Base-by-base conservation (phyloP, 2,888 invertebrate species). In the Helicoverpa assulta region DNA sequence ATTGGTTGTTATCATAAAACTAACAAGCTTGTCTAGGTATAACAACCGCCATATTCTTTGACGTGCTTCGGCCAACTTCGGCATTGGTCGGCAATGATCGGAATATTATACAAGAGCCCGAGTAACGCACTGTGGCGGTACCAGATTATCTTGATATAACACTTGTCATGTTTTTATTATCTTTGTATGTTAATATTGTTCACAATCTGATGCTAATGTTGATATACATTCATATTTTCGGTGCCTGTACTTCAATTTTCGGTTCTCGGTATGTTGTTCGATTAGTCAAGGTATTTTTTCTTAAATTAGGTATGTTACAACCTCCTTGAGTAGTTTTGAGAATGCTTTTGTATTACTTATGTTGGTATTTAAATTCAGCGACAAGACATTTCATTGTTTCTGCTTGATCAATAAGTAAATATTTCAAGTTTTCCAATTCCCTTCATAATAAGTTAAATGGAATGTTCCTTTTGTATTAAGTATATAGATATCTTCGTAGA, bases 21-120 rank as follows among this genome's bases (percentile, higher is more conserved):
- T 86, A 88, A 87, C 85, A 88, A 88, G 85, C 81, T 64, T 62
- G 70, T 86, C 85, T 82, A 73, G 75, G 76, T 81, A 70, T 76
- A 70, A 74, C 80, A 76, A 69, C 76, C 59, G 66, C 70, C 62
- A 73, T 89, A 86, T 81, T 89, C 86, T 82, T 83, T 81, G 83
- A 75, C 83, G 73, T 69, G 57, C 67, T 83, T 77, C 81, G 71
- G 75, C 69, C 78, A 85, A 76, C 84, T 85, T 80, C 84, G 68
- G 71, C 59, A 76, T 72, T 77, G 81, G 83, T 82, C 88, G 86
- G 71, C 80, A 78, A 67, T 82, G 86, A 91, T 91, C 82, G 88
- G 85, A 87, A 87, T 90, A 91, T 91, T 91, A 92, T 91, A 89
- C 90, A 80, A 83, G 83, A 83, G 81, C 78, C 80, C 74, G 73